These are phyloP conservation scores for Crossocerus cetratus DNA, from an alignment of 2,888 invertebrate genomes.

Conservation along the genomic window DNA sequence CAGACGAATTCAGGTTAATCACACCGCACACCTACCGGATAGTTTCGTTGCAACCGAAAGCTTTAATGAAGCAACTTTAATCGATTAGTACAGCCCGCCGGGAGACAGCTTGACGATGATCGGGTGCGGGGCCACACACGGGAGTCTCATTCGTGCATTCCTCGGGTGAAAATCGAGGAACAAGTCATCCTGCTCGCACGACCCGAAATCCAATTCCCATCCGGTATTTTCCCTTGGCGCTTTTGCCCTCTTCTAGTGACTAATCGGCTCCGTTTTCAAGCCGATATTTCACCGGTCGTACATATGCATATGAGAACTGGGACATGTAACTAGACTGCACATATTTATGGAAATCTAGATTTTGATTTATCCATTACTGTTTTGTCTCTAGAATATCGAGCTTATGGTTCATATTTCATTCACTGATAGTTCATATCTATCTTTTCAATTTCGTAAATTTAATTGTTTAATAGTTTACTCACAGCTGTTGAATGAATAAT, in stretches of 20 bases:
- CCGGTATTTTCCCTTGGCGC: constrained; percentile 4
- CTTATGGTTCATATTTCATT: too few species aligned
- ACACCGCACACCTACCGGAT: neutral
- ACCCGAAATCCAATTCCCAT: constrained; percentile 48
- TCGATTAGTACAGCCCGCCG: constrained; percentile 18
- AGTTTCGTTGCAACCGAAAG: constrained; percentile 2
- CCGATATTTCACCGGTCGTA: neutral
- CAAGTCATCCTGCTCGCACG: constrained; percentile 28
- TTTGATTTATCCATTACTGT: too few species aligned
- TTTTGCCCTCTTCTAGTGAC: neutral
- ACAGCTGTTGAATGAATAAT: too few species aligned
- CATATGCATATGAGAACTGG: too few species aligned
- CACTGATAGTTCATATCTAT: too few species aligned
- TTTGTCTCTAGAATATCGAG: too few species aligned
- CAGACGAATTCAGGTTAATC: constrained; percentile 15
- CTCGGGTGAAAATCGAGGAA: constrained; percentile 56
- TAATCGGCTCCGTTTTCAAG: neutral
- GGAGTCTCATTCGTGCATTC: constrained; percentile 50
- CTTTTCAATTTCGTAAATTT: too few species aligned
- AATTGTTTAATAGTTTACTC: too few species aligned
- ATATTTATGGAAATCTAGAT: too few species aligned
- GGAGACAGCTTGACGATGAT: neutral
- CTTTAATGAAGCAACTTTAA: constrained; percentile 23
- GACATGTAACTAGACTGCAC: too few species aligned
- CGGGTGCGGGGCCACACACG: constrained; percentile 14